These are phyloP conservation scores for Microdon myrmicae DNA, from an alignment of 2,888 invertebrate species.

Conservation along the genomic window DNA sequence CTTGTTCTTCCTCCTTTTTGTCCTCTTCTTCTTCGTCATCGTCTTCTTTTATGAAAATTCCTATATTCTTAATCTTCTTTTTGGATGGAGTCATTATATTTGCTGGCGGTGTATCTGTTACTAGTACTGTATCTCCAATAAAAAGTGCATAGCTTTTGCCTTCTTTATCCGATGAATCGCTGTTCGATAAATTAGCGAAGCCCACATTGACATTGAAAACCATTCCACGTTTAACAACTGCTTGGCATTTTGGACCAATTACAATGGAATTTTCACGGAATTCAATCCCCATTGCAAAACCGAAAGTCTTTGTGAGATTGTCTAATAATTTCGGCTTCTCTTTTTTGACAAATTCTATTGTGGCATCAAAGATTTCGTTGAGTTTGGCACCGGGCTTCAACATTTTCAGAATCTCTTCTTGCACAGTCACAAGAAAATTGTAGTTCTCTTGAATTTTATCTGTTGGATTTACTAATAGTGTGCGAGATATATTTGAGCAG, in stretches of 20 bases:
- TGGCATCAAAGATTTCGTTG: slow-evolving; percentile 87
- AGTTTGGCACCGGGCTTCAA: slow-evolving; percentile 85
- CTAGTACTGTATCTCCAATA: slow-evolving; percentile 96
- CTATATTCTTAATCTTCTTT: slow-evolving; percentile 94
- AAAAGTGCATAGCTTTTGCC: slow-evolving; percentile 92
- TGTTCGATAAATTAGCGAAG: slow-evolving; percentile 84
- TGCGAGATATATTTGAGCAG: slow-evolving; percentile 97
- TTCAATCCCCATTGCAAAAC: slow-evolving; percentile 98
- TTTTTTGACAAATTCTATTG: slow-evolving; percentile 82
- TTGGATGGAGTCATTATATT: slow-evolving; percentile 89
- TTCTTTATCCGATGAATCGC: slow-evolving; percentile 84
- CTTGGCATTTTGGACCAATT: slow-evolving; percentile 89
- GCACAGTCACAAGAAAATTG: slow-evolving; percentile 86
- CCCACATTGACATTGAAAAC: slow-evolving; percentile 96
- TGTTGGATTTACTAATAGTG: slow-evolving; percentile 93
- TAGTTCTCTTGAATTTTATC: slow-evolving; percentile 85
- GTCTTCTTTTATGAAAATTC: slow-evolving; percentile 92
- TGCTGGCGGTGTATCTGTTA: slow-evolving; percentile 89
- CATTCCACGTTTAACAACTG: slow-evolving; percentile 89
- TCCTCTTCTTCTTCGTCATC: slow-evolving; percentile 85
- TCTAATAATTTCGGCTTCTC: slow-evolving; percentile 87
- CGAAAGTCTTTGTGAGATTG: slow-evolving; percentile 93
- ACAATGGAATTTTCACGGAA: slow-evolving; percentile 95
- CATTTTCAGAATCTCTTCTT: slow-evolving; percentile 89
- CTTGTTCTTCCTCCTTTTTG: slow-evolving; percentile 78